phyloP scores from a whole-genome alignment of 2,888 invertebrate species.

The Scaptomyza tumidula region DNA sequence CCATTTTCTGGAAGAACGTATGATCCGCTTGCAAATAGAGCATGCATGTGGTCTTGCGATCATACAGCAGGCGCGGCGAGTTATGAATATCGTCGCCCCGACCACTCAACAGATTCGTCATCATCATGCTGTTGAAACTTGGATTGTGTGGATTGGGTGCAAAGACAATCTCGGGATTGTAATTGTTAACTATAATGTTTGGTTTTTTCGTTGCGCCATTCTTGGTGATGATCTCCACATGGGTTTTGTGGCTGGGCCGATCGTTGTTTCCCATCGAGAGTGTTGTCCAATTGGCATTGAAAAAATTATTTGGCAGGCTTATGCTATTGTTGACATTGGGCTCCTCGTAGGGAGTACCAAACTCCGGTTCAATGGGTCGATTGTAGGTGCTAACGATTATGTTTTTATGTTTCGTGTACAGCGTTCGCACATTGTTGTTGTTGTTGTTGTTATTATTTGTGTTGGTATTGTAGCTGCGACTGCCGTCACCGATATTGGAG shows the following conservation, averaged over 20 bases:
- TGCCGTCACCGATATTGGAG: conserved; percentile 71
- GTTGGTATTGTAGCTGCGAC: conserved; percentile 68
- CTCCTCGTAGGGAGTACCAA: conserved; percentile 73
- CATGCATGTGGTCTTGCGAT: conserved; percentile 96
- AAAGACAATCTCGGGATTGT: conserved; percentile 84
- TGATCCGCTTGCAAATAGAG: conserved; percentile 98
- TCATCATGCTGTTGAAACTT: conserved; percentile 82
- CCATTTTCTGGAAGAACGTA: conserved; percentile 97
- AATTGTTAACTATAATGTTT: conserved; percentile 88
- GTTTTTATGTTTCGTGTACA: conserved; percentile 83
- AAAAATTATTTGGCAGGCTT: conserved; percentile 80
- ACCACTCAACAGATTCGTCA: conserved; percentile 80
- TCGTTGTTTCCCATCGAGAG: conserved; percentile 72
- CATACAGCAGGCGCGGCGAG: conserved; percentile 85
- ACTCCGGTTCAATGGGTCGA: conserved; percentile 73
- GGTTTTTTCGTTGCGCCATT: conserved; percentile 88
- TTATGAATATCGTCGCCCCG: conserved; percentile 74
- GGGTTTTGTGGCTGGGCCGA: conserved; percentile 88
- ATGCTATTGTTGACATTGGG: conserved; percentile 53
- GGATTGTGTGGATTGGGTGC: conserved; percentile 82
- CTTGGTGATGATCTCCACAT: conserved; percentile 88
- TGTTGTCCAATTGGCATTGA: conserved; percentile 82
- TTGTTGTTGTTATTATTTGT: conserved; percentile 59
- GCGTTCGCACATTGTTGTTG: conserved; percentile 75
- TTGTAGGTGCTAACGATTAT: conserved; percentile 83